Conservation (phyloP, 2,113 vertebrate species). For the Myotis davidii region DNA sequence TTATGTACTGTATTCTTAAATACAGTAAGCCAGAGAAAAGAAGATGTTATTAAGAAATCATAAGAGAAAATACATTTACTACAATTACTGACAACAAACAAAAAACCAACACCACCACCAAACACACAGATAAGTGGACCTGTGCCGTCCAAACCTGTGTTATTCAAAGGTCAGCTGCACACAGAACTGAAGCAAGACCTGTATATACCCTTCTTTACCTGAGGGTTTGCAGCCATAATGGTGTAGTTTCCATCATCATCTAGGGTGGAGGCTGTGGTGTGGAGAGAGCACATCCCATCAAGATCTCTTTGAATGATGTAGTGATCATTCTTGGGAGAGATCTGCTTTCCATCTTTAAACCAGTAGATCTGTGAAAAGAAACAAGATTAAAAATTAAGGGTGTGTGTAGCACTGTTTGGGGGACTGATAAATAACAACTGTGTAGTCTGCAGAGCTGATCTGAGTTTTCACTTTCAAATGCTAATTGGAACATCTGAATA, state of each 20-base stretch:
- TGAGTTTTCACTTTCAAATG: not conserved
- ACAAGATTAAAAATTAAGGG: not conserved
- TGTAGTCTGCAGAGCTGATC: not conserved
- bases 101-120: not conserved
- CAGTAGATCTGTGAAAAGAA: constrained; percentile 92
- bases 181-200: constrained; percentile 56
- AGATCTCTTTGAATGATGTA: constrained; percentile 93
- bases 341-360: constrained; percentile 99
- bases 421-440: not conserved
- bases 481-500: not conserved
- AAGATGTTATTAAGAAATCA: not conserved
- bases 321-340: constrained; percentile 96
- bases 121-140: not conserved
- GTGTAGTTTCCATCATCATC: constrained; percentile 99
- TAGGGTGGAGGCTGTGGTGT: constrained; percentile 90
- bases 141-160: not conserved
- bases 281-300: constrained; percentile 95
- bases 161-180: not conserved
- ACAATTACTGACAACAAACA: not conserved
- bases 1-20: not conserved
- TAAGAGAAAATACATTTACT: not conserved
- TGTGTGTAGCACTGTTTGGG: not conserved
- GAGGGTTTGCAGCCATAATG: constrained; percentile 95
- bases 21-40: not conserved
- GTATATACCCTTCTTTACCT: constrained; percentile 85